Conservation (phyloP, 2,113 vertebrate species). For the Acanthochromis polyacanthus region DNA sequence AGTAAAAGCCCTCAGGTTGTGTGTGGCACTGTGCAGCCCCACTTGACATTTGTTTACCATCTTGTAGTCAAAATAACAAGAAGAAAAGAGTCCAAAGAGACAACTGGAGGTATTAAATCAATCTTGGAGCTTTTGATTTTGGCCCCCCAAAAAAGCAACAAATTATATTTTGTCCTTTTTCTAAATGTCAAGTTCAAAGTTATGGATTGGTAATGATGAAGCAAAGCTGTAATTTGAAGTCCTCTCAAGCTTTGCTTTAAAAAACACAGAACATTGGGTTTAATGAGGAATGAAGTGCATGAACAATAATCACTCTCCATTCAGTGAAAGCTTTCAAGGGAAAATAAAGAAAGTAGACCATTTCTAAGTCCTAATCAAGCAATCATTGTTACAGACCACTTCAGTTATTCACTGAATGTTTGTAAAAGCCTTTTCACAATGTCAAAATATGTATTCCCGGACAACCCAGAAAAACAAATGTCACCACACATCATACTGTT, state of each 20-base stretch:
- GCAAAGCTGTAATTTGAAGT: constrained; percentile 18
- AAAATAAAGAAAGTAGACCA: constrained; percentile 18
- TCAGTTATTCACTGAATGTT: constrained; percentile 38
- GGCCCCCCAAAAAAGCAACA: constrained; percentile 13
- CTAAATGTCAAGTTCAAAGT: constrained; percentile 7
- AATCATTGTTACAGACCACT: constrained; percentile 34
- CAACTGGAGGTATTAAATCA: background rate
- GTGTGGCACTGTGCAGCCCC: constrained; percentile 2
- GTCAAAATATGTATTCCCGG: constrained; percentile 23
- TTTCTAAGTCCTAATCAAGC: constrained; percentile 47
- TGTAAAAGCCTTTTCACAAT: constrained; percentile 35
- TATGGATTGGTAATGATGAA: constrained; percentile 20
- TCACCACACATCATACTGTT: background rate
- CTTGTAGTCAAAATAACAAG: constrained; percentile 16
- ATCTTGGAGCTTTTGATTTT: background rate
- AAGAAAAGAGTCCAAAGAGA: background rate
- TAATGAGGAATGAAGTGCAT: constrained; percentile 24
- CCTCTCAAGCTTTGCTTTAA: background rate
- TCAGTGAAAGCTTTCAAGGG: background rate
- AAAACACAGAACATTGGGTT: constrained; percentile 10
- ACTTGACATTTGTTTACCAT: constrained; percentile 28
- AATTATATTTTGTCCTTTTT: constrained; percentile 6
- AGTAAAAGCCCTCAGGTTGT: constrained; percentile 32
- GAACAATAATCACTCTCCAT: constrained; percentile 38
- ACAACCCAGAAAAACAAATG: constrained; percentile 6